Evolutionary conservation across 2,797 vertebrate genomes (phyloP).

Genomic region (Champsocephalus esox): DNA sequence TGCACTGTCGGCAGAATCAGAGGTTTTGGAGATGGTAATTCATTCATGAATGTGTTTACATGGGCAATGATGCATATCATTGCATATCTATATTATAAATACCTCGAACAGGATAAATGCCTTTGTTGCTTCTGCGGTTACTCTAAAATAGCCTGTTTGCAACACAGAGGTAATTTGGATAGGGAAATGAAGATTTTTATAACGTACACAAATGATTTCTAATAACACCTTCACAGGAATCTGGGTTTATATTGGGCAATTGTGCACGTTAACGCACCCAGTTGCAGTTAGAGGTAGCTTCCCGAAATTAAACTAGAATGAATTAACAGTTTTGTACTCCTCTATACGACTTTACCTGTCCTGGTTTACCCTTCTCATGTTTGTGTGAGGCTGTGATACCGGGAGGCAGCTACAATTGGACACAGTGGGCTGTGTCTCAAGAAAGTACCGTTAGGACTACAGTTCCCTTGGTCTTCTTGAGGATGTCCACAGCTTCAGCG

Average conservation of each 20-base stretch:
- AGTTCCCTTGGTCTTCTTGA: conserved; percentile 91
- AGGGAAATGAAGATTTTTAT: background rate
- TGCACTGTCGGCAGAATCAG: background rate
- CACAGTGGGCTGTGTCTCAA: conserved; percentile 62
- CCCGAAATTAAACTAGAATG: conserved; percentile 18
- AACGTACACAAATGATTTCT: background rate
- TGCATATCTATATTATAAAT: background rate
- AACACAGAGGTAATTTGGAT: background rate
- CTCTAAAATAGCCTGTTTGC: background rate
- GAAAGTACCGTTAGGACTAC: conserved; percentile 92
- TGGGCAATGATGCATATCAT: conserved; percentile 8
- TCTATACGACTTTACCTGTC: background rate
- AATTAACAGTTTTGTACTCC: conserved; percentile 16
- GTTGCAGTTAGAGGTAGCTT: conserved; percentile 49
- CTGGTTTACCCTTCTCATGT: background rate
- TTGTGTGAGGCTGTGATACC: conserved; percentile 12
- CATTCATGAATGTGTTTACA: conserved; percentile 27
- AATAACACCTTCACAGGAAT: conserved; percentile 9
- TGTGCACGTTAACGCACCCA: conserved; percentile 26
- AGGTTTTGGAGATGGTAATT: background rate
- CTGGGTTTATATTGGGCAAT: conserved; percentile 9
- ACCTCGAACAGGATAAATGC: background rate
- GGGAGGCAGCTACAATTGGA: background rate
- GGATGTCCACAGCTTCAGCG: conserved; percentile 91
- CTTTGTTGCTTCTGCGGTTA: background rate